Conservation (phyloP, 1,140 invertebrate genomes). For the Anastrepha obliqua region DNA sequence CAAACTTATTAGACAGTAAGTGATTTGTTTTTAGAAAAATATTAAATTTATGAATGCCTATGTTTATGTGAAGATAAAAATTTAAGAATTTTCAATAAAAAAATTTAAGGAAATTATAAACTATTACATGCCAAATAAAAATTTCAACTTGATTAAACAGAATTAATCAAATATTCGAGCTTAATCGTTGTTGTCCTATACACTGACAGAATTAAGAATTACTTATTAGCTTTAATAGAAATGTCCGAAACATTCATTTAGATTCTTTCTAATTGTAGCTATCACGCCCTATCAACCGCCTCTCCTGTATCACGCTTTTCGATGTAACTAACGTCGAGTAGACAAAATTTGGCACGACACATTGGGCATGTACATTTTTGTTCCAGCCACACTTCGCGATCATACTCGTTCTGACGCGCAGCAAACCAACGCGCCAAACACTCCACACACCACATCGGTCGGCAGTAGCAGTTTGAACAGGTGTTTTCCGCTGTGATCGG, state of each 20-base stretch:
- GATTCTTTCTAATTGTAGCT: slow-evolving; percentile 6
- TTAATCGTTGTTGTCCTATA: background rate
- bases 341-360: slow-evolving; percentile 89
- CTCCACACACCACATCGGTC: slow-evolving; percentile 92
- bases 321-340: slow-evolving; percentile 84
- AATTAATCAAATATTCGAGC: background rate
- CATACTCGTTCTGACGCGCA: slow-evolving; percentile 85
- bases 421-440: slow-evolving; percentile 94
- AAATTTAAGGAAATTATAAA: background rate
- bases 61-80: background rate
- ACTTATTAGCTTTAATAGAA: background rate
- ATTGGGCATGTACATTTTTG: slow-evolving; percentile 93
- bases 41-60: background rate
- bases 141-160: background rate
- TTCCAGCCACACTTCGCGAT: slow-evolving; percentile 86
- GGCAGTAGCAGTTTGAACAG: slow-evolving; percentile 80
- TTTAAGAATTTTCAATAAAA: background rate
- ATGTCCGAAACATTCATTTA: background rate
- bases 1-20: slow-evolving; percentile 43
- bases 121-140: background rate
- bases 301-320: background rate
- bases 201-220: background rate
- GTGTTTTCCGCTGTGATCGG: slow-evolving; percentile 67
- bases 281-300: background rate
- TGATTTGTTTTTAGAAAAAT: slow-evolving; percentile 26